Percentiles rank a stretch among this genome's conserved stretches.
Evolutionary conservation across 2,113 vertebrate genomes (phyloP).

Genomic region (Chitala chitala): DNA sequence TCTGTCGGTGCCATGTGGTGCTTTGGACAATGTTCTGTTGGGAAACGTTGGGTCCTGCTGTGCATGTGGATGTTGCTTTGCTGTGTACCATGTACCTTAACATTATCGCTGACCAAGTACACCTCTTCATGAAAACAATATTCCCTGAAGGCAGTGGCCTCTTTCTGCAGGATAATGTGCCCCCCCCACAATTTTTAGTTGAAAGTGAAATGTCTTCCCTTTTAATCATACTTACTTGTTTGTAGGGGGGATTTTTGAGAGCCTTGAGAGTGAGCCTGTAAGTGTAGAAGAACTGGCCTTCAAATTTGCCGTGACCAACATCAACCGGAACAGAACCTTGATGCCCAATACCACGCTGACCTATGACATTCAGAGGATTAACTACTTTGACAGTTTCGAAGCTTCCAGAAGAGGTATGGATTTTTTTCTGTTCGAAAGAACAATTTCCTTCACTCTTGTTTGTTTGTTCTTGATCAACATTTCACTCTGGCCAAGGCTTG

Average conservation of each 20-base stretch:
- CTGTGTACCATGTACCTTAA: too few relatives aligned
- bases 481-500: too few relatives aligned
- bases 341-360: conserved; percentile 95
- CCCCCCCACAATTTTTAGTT: too few relatives aligned
- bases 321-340: conserved; percentile 93
- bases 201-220: too few relatives aligned
- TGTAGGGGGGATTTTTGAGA: conserved; percentile 97
- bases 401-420: conserved; percentile 87
- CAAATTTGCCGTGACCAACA: conserved; percentile 95
- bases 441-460: neutral
- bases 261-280: conserved; percentile 86
- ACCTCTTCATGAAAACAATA: too few relatives aligned
- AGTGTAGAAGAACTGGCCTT: conserved; percentile 95
- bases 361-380: conserved; percentile 97
- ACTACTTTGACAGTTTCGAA: conserved; percentile 95
- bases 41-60: too few relatives aligned
- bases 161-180: too few relatives aligned
- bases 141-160: too few relatives aligned
- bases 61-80: too few relatives aligned
- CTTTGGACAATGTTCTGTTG: too few relatives aligned
- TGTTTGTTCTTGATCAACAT: neutral
- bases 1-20: too few relatives aligned
- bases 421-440: neutral
- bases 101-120: too few relatives aligned
- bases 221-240: conserved; percentile 5